Evolutionary conservation across 2,113 vertebrate species (phyloP).

Genomic region (Pionites leucogaster): DNA sequence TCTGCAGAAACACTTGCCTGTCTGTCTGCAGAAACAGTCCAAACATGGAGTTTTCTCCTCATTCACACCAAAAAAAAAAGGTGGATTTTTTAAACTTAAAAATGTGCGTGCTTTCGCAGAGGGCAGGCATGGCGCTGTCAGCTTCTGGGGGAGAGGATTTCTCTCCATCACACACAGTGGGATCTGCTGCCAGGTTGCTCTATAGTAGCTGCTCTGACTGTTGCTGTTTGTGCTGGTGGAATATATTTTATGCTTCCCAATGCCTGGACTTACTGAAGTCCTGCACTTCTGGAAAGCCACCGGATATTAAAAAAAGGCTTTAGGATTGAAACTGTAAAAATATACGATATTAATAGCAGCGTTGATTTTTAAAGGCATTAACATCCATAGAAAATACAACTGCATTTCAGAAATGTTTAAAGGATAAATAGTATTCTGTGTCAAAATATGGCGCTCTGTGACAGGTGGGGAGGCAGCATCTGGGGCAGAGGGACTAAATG

Average conservation of each 20-base stretch:
- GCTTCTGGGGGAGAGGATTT: background rate
- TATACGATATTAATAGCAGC: background rate
- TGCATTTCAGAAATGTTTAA: background rate
- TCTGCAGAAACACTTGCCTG: constrained; percentile 21
- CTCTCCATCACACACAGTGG: background rate
- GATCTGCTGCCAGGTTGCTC: background rate
- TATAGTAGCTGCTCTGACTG: background rate
- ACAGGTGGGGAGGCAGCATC: background rate
- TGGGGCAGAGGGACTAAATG: constrained; percentile 9
- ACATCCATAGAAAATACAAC: background rate
- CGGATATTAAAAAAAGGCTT: background rate
- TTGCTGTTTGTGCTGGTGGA: background rate
- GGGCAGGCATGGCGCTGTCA: fast-evolving
- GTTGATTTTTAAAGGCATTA: background rate
- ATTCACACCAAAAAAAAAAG: background rate
- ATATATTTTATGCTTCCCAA: background rate
- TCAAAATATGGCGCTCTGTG: background rate
- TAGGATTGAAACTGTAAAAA: background rate
- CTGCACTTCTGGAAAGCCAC: background rate
- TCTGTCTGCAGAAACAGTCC: constrained; percentile 19
- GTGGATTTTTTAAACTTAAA: background rate
- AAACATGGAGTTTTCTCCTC: background rate
- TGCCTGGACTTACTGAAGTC: background rate
- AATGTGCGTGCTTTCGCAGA: fast-evolving
- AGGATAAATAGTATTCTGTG: background rate